Evolutionary conservation across 2,888 invertebrate species (phyloP), one percentile per base, ranked within the genome.

Genomic region (Hypomecis atomaria): DNA sequence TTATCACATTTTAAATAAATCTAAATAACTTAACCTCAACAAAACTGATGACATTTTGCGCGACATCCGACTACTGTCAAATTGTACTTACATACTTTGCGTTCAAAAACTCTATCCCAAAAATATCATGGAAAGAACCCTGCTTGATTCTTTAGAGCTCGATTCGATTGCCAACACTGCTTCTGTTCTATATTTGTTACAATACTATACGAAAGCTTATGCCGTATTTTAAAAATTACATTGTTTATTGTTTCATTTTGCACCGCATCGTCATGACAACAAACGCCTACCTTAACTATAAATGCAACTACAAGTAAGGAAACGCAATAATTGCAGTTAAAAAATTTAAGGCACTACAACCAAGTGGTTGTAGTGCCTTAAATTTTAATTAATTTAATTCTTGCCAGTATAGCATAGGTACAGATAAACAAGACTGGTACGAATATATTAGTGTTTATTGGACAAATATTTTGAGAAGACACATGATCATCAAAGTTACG

Each of bases 1-100:
- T 85, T 86, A 92, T 91, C 88, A 89, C 90, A 92, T 91, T 90
- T 90, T 89, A 84, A 87, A 78, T 85, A 87, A 87, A 84, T 85
- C 84, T 77, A 84, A 80, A 79, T 82, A 89, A 85, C 86, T 83
- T 92, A 92, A 92, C 91, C 92, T 89, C 85, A 76, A 67, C 57
- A 65, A 59, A 52, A 66, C 66, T 60, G 47, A 72, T 88, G 87
- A 84, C 89, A 87, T 81, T 78, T 78, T 76, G 74, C 72, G 44
- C 69, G 67, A 52, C 23, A 13, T 37, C 37, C 4, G 34, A 36
- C 74, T 78, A 74, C 77, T 82, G 82, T 65, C 75, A 77, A 72
- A 66, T 65, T 62, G 66, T 52, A 11, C 13, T 52, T 40, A n/a
- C n/a, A n/a, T n/a, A n/a, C 23, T 40, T 50, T 69, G 59, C 66